Evolutionary conservation across 2,888 invertebrate species (phyloP).

Genomic region (Theretra japonica): DNA sequence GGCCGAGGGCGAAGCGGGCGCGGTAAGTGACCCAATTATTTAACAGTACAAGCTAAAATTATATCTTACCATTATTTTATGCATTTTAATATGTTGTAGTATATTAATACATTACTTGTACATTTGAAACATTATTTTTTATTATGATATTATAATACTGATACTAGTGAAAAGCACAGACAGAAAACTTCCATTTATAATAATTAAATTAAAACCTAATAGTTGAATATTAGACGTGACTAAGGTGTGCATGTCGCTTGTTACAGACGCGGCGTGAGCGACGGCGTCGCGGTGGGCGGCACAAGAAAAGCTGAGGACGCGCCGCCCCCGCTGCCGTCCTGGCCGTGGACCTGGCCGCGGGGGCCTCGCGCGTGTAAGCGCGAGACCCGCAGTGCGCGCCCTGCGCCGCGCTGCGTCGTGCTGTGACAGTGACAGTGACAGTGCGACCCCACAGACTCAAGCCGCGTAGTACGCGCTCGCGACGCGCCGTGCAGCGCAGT

Average conservation of each 20-base stretch:
- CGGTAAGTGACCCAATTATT: slow-evolving; percentile 49
- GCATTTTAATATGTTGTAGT: no score
- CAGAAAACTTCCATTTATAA: no score
- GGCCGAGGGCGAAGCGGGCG: slow-evolving; percentile 78
- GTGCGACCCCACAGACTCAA: slow-evolving; percentile 17
- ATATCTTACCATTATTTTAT: not conserved
- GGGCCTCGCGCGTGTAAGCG: slow-evolving; percentile 62
- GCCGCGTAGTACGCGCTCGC: not conserved
- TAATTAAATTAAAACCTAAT: no score
- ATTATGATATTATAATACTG: no score
- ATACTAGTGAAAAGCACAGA: no score
- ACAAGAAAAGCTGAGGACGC: slow-evolving; percentile 78
- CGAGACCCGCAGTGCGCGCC: slow-evolving; percentile 14
- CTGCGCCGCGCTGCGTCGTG: not conserved
- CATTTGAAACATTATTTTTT: no score
- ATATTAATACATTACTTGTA: no score
- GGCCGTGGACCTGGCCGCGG: slow-evolving; percentile 75
- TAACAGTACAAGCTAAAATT: not conserved
- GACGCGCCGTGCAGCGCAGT: no score
- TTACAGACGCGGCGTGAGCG: slow-evolving; percentile 59
- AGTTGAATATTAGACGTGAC: not conserved
- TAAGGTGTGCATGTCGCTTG: not conserved
- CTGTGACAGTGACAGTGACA: not conserved
- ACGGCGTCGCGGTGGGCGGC: slow-evolving; percentile 66
- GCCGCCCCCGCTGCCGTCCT: slow-evolving; percentile 82